Evolutionary conservation across 1,140 invertebrate genomes (phyloP).

Genomic region (Drosophila busckii): DNA sequence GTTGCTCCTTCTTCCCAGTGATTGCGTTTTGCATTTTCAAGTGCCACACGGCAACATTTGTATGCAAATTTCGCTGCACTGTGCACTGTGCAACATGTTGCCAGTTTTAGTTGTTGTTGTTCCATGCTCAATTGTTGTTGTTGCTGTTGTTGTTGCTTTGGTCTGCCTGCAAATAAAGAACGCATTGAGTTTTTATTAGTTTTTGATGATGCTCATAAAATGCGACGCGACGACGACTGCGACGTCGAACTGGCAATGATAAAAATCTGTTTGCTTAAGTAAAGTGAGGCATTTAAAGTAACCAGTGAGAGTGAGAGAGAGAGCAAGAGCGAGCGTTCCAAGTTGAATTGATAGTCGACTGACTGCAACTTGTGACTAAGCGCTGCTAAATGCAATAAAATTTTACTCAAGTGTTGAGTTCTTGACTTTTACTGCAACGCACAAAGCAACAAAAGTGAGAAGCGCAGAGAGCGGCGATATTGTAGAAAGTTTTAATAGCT

Average conservation of each 20-base stretch:
- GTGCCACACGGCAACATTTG: slow-evolving; percentile 74
- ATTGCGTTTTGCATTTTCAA: slow-evolving; percentile 63
- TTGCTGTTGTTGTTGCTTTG: slow-evolving; percentile 20
- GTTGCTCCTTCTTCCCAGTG: slow-evolving; percentile 3
- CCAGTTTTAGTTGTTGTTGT: slow-evolving; percentile 10
- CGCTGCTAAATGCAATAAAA: slow-evolving; percentile 66
- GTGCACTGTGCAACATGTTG: slow-evolving; percentile 71
- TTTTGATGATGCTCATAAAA: slow-evolving; percentile 76
- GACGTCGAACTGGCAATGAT: too few relatives aligned
- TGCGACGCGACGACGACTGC: slow-evolving; percentile 66
- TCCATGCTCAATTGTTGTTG: too few relatives aligned
- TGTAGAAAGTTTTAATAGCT: too few relatives aligned
- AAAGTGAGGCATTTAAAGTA: slow-evolving; percentile 63
- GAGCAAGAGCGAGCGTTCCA: slow-evolving; percentile 3
- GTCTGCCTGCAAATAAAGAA: slow-evolving; percentile 72
- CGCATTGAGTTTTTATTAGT: slow-evolving; percentile 76
- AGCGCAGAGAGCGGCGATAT: too few relatives aligned
- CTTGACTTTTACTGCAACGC: slow-evolving; percentile 24
- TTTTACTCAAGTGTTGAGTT: slow-evolving; percentile 35
- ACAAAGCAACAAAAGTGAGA: too few relatives aligned
- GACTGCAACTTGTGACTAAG: slow-evolving; percentile 50
- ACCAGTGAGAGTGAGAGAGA: background rate
- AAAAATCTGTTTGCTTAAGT: slow-evolving; percentile 75
- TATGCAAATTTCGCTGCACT: slow-evolving; percentile 68
- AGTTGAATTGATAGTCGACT: slow-evolving; percentile 45